A percentile compares a stretch with the other conserved stretches of the same genome.
These are phyloP conservation scores for Salmo trutta DNA, from an alignment of 2,797 vertebrate genomes.

Conservation along the genomic window DNA sequence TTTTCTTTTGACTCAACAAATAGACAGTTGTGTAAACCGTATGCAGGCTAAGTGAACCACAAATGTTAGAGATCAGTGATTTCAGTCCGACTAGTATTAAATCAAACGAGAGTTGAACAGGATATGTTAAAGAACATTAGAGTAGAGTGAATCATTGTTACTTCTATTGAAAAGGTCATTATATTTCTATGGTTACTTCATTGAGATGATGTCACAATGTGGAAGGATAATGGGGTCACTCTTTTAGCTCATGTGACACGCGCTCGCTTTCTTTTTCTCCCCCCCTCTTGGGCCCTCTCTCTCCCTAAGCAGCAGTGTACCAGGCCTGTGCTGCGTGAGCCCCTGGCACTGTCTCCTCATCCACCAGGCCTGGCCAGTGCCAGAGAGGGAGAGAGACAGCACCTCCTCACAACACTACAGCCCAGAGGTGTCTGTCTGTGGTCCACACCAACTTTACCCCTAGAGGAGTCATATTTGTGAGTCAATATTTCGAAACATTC, in stretches of 20 bases:
- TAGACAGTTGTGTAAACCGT: neutral
- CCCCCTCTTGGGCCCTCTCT: neutral
- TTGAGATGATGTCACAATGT: conserved; percentile 41
- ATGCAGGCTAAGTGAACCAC: neutral
- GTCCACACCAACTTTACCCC: neutral
- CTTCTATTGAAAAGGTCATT: conserved; percentile 24
- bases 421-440: neutral
- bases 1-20: neutral
- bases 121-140: conserved; percentile 8
- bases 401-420: neutral
- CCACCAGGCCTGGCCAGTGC: conserved; percentile 3
- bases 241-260: conserved; percentile 21
- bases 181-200: conserved; percentile 24
- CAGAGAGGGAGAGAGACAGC: neutral
- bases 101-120: neutral
- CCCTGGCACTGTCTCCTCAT: conserved; percentile 12
- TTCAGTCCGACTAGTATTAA: neutral
- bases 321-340: conserved; percentile 17
- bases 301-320: conserved; percentile 1
- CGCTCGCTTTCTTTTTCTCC: conserved; percentile 14
- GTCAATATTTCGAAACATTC: neutral
- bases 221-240: conserved; percentile 31
- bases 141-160: conserved; percentile 8
- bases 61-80: neutral
- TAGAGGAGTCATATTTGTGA: neutral